phyloP scores from a whole-genome alignment of 1,140 invertebrate genomes.

The Diorhabda carinulata region DNA sequence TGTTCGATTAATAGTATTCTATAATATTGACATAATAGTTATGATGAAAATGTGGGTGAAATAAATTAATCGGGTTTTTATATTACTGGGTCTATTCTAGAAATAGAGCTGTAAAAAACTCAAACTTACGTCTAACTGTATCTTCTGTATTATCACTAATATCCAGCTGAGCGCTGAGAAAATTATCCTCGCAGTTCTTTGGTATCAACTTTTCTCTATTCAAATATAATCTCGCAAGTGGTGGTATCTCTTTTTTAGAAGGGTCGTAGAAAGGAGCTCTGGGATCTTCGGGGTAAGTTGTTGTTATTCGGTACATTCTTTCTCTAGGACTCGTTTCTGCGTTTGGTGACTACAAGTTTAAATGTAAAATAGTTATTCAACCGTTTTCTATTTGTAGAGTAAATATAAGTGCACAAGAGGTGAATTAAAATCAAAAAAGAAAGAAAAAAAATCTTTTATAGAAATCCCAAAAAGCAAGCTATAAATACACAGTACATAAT shows the following conservation, averaged over 20 bases:
- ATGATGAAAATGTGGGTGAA: no score
- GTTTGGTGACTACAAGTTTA: slow-evolving; percentile 70
- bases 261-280: slow-evolving; percentile 89
- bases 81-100: no score
- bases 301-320: slow-evolving; percentile 84
- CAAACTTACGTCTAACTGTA: slow-evolving; percentile 63
- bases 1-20: no score
- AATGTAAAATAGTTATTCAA: slow-evolving; percentile 22
- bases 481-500: no score
- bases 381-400: background rate
- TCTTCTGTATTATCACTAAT: slow-evolving; percentile 72
- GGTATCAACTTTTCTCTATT: slow-evolving; percentile 68
- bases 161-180: slow-evolving; percentile 59
- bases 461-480: no score
- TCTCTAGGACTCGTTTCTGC: slow-evolving; percentile 80
- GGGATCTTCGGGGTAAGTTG: slow-evolving; percentile 79
- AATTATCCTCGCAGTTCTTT: slow-evolving; percentile 66
- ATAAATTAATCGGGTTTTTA: no score
- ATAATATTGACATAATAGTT: no score
- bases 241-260: slow-evolving; percentile 66
- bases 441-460: no score
- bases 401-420: no score
- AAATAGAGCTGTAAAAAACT: no score
- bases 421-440: background rate
- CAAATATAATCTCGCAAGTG: slow-evolving; percentile 74